phyloP scores from a whole-genome alignment of 2,888 invertebrate species.

The Morpho helenor region DNA sequence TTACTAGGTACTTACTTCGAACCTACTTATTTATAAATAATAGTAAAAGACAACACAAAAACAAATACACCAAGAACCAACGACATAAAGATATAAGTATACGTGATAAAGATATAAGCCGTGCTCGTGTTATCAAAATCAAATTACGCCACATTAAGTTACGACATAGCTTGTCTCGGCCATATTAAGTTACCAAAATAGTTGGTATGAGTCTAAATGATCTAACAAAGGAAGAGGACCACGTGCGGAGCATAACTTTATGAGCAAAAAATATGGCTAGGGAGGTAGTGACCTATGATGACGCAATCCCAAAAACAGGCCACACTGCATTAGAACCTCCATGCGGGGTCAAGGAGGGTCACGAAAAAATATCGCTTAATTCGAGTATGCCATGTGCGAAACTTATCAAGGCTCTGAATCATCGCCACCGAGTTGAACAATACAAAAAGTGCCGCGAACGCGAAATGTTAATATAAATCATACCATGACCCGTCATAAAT shows the following conservation, averaged over 20 bases:
- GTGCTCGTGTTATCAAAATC: constrained; percentile 45
- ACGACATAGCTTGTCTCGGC: constrained; percentile 47
- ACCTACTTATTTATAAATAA: too few relatives aligned
- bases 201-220: constrained; percentile 59
- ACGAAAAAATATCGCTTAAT: constrained; percentile 53
- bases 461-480: constrained; percentile 19
- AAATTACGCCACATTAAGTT: constrained; percentile 60
- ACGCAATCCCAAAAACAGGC: constrained; percentile 75
- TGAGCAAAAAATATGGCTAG: constrained; percentile 72
- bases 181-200: constrained; percentile 63
- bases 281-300: constrained; percentile 75
- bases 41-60: background rate
- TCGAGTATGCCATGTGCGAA: constrained; percentile 42
- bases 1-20: too few relatives aligned
- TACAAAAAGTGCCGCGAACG: background rate
- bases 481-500: constrained; percentile 9
- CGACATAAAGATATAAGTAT: constrained; percentile 33
- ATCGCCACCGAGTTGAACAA: constrained; percentile 3
- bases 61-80: constrained; percentile 41
- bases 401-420: constrained; percentile 31
- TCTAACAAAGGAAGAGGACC: constrained; percentile 69
- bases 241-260: constrained; percentile 68
- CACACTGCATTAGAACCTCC: constrained; percentile 46
- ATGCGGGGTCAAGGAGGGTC: constrained; percentile 71
- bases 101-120: constrained; percentile 21